Evolutionary conservation across 2,113 vertebrate genomes (phyloP).

Genomic region (Otolemur garnettii): DNA sequence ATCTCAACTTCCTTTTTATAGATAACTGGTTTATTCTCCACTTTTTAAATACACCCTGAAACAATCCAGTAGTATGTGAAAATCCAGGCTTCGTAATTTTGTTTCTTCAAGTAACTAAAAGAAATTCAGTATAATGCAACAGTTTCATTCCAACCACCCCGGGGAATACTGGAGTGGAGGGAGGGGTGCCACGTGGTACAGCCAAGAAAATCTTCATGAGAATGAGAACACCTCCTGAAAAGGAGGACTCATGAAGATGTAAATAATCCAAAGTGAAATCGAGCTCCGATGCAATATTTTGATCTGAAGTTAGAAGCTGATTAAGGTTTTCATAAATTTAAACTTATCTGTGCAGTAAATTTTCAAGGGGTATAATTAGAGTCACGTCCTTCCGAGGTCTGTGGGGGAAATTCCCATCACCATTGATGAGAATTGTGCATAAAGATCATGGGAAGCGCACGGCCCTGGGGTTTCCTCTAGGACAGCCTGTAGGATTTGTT

Average conservation of each 20-base stretch:
- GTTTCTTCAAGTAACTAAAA: slow-evolving; percentile 50
- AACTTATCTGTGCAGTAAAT: slow-evolving; percentile 62
- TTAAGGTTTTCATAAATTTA: slow-evolving; percentile 62
- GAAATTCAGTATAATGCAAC: not conserved
- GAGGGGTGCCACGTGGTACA: not conserved
- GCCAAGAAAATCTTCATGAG: slow-evolving; percentile 46
- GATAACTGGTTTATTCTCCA: slow-evolving; percentile 14
- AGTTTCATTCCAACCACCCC: slow-evolving; percentile 11
- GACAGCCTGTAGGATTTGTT: slow-evolving; percentile 75
- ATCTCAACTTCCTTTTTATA: slow-evolving; percentile 12
- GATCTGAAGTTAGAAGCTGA: slow-evolving; percentile 48
- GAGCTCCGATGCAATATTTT: not conserved
- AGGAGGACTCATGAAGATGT: not conserved
- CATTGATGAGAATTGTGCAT: slow-evolving; percentile 75
- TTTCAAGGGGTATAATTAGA: slow-evolving; percentile 54
- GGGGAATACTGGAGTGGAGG: not conserved
- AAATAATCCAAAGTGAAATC: slow-evolving; percentile 24
- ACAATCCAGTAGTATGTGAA: not conserved
- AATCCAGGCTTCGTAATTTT: slow-evolving; percentile 26
- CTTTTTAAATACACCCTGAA: not conserved
- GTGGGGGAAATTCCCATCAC: slow-evolving; percentile 76
- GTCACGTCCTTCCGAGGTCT: slow-evolving; percentile 74
- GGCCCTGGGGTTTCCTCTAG: slow-evolving; percentile 77
- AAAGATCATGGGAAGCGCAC: slow-evolving; percentile 82
- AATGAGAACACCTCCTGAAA: not conserved